Base-by-base conservation (phyloP, 1,140 invertebrate genomes). In the Tenebrio molitor region DNA sequence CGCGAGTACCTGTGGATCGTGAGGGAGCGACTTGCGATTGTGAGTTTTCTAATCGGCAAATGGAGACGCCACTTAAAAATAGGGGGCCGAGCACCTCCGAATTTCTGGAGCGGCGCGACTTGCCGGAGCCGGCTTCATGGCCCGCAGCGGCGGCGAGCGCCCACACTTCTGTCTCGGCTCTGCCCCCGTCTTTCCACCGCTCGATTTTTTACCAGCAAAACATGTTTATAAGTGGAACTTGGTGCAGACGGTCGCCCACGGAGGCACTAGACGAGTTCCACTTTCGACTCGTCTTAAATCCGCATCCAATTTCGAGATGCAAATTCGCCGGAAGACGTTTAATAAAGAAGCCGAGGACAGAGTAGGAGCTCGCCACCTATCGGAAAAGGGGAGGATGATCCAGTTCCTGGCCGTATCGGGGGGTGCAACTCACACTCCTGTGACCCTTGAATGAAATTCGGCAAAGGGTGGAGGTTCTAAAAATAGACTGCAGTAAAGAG, bases 401-500 rank as follows among this genome's bases (percentile, higher is more conserved):
- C 50, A 58, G 50, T 58, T 58, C 23, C 50, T 50, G 50, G 23
- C 50, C 23, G 50, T 29, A 29, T 58, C 29, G 50, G 23, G 25
- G 12, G 50, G 29, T 58, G 50, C 29, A 58, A 58, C 50, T 58
- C 50, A 58, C 23, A 25, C 50, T 33, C 23, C 50, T 58, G 68
- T 53, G 46, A 46, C 50, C 68, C 29, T 58, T 70, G 68, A 70
- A 70, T 70, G 68, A 70, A 70, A 70, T 70, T 70, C 68, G 64
- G 64, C 64, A 66, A 39, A 29, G 50, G 68, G 42, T 46, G 33
- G 50, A 70, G 34, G 46, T 53, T 70, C 68, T 70, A 70, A 62
- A 70, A 70, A 70, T 70, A 70, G 68, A 70, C 42, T 44, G 42
- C 46, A 44, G 19, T 41, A 21, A 44, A 34, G 36, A 66, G 36